Evolutionary conservation across 1,140 invertebrate genomes (phyloP), one percentile per base, ranked within the genome.

Genomic region (Cydia fagiglandana): DNA sequence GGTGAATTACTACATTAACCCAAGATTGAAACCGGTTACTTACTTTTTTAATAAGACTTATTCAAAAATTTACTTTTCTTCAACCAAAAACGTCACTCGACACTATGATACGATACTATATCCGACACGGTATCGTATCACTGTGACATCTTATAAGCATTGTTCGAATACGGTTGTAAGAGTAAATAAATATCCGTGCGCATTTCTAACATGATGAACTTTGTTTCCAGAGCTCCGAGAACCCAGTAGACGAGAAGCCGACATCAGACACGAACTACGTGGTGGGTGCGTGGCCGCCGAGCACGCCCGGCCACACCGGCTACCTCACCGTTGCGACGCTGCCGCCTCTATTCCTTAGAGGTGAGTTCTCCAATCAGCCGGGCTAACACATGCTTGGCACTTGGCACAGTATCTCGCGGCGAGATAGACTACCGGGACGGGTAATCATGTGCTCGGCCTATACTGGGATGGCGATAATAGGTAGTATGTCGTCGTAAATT

Each of bases 271-370:
- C 88, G 83, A 92, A 85, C 86, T 95, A 96, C 81, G 91, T 96
- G 56, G 96, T 96, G 47, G 95, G 95, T 0, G 89, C 95, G 6
- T 95, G 96, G 78, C 95, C 96, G 30, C 80, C 93, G 76, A 94
- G 94, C 77, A 95, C 96, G 86, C 96, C 97, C 12, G 98, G 98
- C 0, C 98, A 99, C 92, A 99, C 98, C 34, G 98, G 98, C 9
- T 99, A 97, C 93, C 94, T 99, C 47, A 99, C 98, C 28, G 97
- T 98, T 90, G 98, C 98, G 5, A 97, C 97, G 3, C 91, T 97
- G 74, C 96, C 96, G 30, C 96, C 96, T 1, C 78, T 89, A 28
- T 88, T 86, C 66, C 64, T 82, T 10, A 80, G 85, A 78, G 83
- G 88, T 90, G 17, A 50, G 41, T 20, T 61, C 53, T 1, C 53